Conservation (phyloP, 1,140 invertebrate species). For the Trachymyrmex cornetzi region DNA sequence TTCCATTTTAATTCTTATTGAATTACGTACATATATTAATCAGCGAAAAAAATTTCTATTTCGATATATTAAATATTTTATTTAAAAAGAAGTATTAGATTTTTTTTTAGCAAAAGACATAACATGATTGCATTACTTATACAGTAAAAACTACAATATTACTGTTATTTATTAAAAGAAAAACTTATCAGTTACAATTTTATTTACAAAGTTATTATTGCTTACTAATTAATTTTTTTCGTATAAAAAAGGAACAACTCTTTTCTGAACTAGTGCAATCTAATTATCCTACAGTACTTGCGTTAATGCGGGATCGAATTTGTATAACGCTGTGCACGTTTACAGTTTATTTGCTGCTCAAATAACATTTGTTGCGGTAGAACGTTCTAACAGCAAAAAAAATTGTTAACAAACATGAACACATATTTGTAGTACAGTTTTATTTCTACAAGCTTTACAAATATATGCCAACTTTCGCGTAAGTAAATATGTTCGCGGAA, state of each 20-base stretch:
- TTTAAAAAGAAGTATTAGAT: neutral
- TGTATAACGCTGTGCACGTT: neutral
- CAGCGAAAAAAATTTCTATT: neutral
- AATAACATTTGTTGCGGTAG: neutral
- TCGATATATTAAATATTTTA: neutral
- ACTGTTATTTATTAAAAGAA: neutral
- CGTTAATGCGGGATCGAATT: neutral
- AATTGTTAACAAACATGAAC: neutral
- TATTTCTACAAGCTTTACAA: slow-evolving; percentile 8
- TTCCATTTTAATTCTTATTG: slow-evolving; percentile 20
- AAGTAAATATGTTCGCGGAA: slow-evolving; percentile 44
- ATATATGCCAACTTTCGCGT: slow-evolving; percentile 10
- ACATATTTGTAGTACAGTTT: slow-evolving; percentile 24
- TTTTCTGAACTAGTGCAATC: neutral
- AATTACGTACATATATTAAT: slow-evolving; percentile 19
- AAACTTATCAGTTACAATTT: neutral
- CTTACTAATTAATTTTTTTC: neutral
- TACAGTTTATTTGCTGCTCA: slow-evolving; percentile 1
- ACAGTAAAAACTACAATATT: neutral
- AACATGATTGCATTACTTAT: neutral
- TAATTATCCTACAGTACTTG: neutral
- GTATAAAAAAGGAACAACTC: neutral
- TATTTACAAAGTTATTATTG: neutral
- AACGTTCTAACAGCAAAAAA: neutral
- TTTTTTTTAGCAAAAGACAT: neutral